phyloP scores from a whole-genome alignment of 37 sponge, comb jelly and placozoan genomes.

The Spongilla lacustris region DNA sequence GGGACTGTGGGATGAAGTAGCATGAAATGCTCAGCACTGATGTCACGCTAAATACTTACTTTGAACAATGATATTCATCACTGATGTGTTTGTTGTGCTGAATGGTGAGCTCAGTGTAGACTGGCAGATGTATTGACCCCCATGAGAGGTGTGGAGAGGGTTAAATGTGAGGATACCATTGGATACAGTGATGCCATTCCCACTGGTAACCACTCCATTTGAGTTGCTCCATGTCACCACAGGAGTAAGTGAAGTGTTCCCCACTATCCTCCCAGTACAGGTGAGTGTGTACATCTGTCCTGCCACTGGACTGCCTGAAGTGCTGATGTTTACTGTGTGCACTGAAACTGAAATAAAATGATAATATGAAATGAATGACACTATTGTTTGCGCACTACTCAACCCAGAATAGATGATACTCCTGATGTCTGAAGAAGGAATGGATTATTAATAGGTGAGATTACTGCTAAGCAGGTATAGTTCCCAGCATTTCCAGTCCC shows the following conservation, averaged over 20 bases:
- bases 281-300: constrained; percentile 40
- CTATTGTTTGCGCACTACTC: not conserved
- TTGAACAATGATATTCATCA: not conserved
- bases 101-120: not conserved
- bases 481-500: not conserved
- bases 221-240: not conserved
- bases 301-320: constrained; percentile 12
- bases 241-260: not conserved
- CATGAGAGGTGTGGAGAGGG: not conserved
- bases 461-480: not conserved
- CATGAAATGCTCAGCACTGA: not conserved
- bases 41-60: not conserved
- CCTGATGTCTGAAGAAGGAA: not conserved
- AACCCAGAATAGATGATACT: not conserved
- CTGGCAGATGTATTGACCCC: not conserved
- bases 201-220: not conserved
- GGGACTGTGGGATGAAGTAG: constrained; percentile 8
- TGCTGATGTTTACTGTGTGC: constrained; percentile 4
- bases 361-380: not conserved
- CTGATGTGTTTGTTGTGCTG: not conserved
- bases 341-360: not conserved
- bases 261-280: not conserved
- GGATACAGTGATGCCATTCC: not conserved
- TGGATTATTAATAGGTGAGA: not conserved
- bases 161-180: not conserved